Evolutionary conservation across 2,888 invertebrate genomes (phyloP), one percentile per base, ranked within the genome.

Genomic region (Craniophora ligustri): DNA sequence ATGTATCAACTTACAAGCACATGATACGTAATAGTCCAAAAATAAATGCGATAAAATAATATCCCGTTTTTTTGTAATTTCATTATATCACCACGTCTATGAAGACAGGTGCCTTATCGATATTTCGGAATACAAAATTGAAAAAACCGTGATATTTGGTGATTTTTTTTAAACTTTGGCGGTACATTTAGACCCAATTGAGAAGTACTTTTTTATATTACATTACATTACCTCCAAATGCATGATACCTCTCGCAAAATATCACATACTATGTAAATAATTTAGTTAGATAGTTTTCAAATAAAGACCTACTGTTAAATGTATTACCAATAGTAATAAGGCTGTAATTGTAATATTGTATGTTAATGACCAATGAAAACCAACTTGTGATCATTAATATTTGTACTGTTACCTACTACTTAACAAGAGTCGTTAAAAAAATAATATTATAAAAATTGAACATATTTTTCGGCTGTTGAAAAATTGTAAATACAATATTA

Each of bases 331-430:
- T 90, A 91, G 89, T 78, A 75, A 71, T 92, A 92, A 93, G 93
- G 81, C 76, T 89, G 84, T 92, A 92, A 88, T 70, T 91, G 86
- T 92, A 93, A 92, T 87, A 83, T 82, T 83, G 91, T 93, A 92
- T 92, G 92, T 93, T 94, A 93, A 93, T 94, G 94, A 94, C 94
- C 94, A 94, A 94, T 94, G 94, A 94, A 94, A 93, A 94, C 94
- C 93, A 92, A 93, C 93, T 93, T 94, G 94, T 94, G 94, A 94
- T 94, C 94, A 94, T 92, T 93, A 93, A 94, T 93, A 94, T 94
- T 94, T 94, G 94, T 94, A 94, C 94, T 94, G 94, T 94, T 93
- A 93, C 93, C 93, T 93, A 93, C 92, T 93, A 93, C 93, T 93
- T 92, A 92, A 93, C 94, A 94, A 94, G 91, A 94, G 93, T 93